Percentiles rank a stretch among this genome's conserved stretches.
These are phyloP conservation scores for Timema podura DNA, from an alignment of 2,888 invertebrate species.

Conservation along the genomic window DNA sequence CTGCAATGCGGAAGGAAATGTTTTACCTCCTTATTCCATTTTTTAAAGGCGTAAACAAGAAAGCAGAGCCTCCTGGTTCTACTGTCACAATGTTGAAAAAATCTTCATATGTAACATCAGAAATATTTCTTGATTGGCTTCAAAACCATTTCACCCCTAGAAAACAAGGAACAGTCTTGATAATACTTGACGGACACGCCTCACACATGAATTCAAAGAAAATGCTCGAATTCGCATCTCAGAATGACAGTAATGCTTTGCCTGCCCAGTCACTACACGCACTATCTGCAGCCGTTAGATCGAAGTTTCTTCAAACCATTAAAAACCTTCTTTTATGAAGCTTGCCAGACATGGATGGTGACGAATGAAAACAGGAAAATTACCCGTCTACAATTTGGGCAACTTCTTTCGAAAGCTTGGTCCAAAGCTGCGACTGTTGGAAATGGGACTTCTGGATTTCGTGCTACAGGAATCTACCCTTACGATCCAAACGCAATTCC, in stretches of 20 bases:
- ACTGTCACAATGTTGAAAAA: slow-evolving; percentile 33
- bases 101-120: too few relatives aligned
- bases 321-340: slow-evolving; percentile 14
- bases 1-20: slow-evolving; percentile 5
- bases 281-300: too few relatives aligned
- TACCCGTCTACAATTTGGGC: slow-evolving; percentile 13
- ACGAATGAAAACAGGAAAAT: too few relatives aligned
- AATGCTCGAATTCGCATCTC: too few relatives aligned
- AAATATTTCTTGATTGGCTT: too few relatives aligned
- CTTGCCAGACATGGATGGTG: slow-evolving; percentile 3
- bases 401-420: slow-evolving; percentile 10
- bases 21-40: slow-evolving; percentile 25
- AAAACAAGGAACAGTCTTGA: too few relatives aligned
- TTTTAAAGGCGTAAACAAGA: slow-evolving; percentile 37
- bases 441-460: slow-evolving; percentile 12
- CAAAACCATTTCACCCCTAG: too few relatives aligned
- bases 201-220: too few relatives aligned
- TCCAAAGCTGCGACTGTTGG: slow-evolving; percentile 6
- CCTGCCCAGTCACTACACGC: too few relatives aligned
- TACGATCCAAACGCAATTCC: not conserved
- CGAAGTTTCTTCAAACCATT: too few relatives aligned
- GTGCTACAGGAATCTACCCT: slow-evolving; percentile 9
- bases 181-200: too few relatives aligned
- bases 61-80: slow-evolving; percentile 28
- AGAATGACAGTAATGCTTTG: too few relatives aligned